These are phyloP conservation scores for Nebria brevicollis DNA, from an alignment of 2,888 invertebrate genomes.

Conservation along the genomic window DNA sequence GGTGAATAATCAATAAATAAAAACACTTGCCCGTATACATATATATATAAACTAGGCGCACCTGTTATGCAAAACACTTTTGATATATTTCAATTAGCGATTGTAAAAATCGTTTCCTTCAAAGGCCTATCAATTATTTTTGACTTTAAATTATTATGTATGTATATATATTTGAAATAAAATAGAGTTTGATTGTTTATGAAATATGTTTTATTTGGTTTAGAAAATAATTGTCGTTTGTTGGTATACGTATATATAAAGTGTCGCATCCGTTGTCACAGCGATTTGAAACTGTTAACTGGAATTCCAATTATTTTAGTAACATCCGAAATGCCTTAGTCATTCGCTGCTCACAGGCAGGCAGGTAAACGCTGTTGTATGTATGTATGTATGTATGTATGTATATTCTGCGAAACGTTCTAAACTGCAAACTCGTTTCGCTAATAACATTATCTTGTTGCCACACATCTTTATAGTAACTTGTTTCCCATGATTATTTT, in stretches of 20 bases:
- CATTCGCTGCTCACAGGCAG: not conserved
- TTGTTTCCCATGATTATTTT: too few species aligned
- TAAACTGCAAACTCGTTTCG: too few species aligned
- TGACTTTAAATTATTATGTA: not conserved
- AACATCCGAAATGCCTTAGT: not conserved
- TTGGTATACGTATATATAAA: not conserved
- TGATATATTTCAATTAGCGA: constrained; percentile 1
- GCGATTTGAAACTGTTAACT: constrained; percentile 46
- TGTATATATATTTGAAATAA: too few species aligned
- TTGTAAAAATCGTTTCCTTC: not conserved
- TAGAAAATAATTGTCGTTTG: not conserved
- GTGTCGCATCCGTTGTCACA: constrained; percentile 32
- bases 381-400: not conserved
- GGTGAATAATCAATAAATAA: not conserved
- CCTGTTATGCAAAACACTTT: not conserved
- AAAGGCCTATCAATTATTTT: not conserved
- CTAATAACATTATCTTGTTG: too few species aligned
- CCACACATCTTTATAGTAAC: too few species aligned
- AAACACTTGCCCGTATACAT: not conserved
- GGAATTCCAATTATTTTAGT: constrained; percentile 46
- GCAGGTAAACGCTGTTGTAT: not conserved
- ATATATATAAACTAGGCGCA: not conserved
- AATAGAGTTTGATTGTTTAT: too few species aligned
- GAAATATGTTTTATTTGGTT: too few species aligned
- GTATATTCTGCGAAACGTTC: not conserved